These are phyloP conservation scores for Palaemon carinicauda DNA, from an alignment of 1,140 invertebrate species.

Conservation along the genomic window DNA sequence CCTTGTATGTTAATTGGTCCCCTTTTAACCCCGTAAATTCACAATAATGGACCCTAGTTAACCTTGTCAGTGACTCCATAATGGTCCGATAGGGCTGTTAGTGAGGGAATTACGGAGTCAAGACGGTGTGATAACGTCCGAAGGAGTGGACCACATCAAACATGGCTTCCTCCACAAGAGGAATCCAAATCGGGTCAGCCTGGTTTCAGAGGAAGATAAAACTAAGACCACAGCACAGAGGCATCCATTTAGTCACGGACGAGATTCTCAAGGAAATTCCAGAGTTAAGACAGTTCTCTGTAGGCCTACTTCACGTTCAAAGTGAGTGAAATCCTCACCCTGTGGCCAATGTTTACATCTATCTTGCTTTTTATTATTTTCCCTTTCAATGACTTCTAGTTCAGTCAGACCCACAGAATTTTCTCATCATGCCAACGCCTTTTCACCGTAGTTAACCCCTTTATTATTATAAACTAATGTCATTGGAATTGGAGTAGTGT, in stretches of 20 bases:
- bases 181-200: constrained; percentile 88
- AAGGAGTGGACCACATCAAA: constrained; percentile 61
- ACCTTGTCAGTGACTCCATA: too few species aligned
- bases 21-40: too few species aligned
- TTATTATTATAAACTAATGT: too few species aligned
- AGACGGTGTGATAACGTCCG: not conserved
- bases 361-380: constrained; percentile 21
- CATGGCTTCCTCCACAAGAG: constrained; percentile 85
- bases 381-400: not conserved
- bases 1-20: too few species aligned
- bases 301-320: constrained; percentile 94
- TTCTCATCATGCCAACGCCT: too few species aligned
- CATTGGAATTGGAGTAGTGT: too few species aligned
- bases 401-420: too few species aligned
- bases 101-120: not conserved
- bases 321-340: constrained; percentile 75
- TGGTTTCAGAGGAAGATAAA: constrained; percentile 98
- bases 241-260: constrained; percentile 93
- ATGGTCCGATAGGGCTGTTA: not conserved
- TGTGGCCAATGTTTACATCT: constrained; percentile 17
- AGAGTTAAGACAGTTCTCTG: constrained; percentile 89
- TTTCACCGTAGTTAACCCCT: too few species aligned
- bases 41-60: too few species aligned
- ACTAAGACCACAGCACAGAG: constrained; percentile 90
- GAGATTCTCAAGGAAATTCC: constrained; percentile 93